Percentiles rank a stretch among this genome's conserved stretches.
Conservation (phyloP, 2,888 invertebrate genomes). For the Polydrusus tereticollis region DNA sequence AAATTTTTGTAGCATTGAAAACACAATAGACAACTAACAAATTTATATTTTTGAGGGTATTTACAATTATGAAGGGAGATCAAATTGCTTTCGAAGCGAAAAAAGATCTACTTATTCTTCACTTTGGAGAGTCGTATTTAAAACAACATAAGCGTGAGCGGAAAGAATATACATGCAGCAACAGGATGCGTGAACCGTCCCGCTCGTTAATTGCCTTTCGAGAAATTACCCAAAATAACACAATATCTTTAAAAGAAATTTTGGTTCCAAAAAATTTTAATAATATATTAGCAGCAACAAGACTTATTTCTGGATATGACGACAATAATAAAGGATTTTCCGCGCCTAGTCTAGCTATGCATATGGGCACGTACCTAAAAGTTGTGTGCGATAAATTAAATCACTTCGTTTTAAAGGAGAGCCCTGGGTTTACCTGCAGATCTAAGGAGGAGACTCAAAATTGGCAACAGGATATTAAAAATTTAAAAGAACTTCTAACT, state of each 20-base stretch:
- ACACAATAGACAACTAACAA: too few relatives aligned
- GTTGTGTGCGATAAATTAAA: conserved; percentile 50
- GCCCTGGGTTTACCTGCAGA: conserved; percentile 48
- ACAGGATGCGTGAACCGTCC: too few relatives aligned
- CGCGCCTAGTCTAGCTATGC: conserved; percentile 54
- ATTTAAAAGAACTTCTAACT: conserved; percentile 39
- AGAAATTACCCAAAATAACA: too few relatives aligned
- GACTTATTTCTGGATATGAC: conserved; percentile 52
- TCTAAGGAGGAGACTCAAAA: conserved; percentile 2
- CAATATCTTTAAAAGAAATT: conserved; percentile 45
- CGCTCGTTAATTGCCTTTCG: too few relatives aligned
- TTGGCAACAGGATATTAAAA: conserved; percentile 29
- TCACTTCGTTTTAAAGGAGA: conserved; percentile 51
- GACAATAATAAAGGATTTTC: conserved; percentile 52
- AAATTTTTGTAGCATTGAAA: too few relatives aligned
- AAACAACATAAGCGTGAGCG: too few relatives aligned
- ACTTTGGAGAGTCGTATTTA: too few relatives aligned
- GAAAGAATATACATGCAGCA: too few relatives aligned
- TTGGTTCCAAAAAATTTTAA: conserved; percentile 53
- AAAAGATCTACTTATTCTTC: too few relatives aligned
- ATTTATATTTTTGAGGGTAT: not conserved
- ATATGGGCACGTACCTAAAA: conserved; percentile 53
- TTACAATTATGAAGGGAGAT: too few relatives aligned
- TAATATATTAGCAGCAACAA: conserved; percentile 45
- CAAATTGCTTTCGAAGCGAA: too few relatives aligned